These are phyloP conservation scores for Mermis nigrescens DNA, from an alignment of 2,888 invertebrate species.

Conservation along the genomic window DNA sequence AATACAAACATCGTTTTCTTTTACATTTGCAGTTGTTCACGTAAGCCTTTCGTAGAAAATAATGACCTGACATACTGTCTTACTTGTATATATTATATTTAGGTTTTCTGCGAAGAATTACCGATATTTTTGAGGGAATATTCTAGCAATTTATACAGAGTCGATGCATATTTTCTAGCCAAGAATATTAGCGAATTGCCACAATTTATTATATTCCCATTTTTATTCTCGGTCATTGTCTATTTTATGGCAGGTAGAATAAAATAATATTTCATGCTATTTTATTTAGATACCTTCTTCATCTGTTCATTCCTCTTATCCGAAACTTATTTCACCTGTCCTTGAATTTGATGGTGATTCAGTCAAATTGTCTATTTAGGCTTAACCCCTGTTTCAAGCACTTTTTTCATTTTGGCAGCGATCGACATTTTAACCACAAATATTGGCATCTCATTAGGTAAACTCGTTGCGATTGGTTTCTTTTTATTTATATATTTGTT, in stretches of 20 bases:
- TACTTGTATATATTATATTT: background rate
- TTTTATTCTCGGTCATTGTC: slow-evolving; percentile 57
- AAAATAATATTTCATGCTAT: no score
- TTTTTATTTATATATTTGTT: no score
- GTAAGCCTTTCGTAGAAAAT: slow-evolving; percentile 51
- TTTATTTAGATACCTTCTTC: no score
- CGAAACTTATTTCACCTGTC: no score
- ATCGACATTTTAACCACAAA: slow-evolving; percentile 23
- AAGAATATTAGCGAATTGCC: slow-evolving; percentile 64
- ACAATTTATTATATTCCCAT: slow-evolving; percentile 58
- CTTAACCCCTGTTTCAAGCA: slow-evolving; percentile 20
- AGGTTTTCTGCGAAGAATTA: slow-evolving; percentile 73
- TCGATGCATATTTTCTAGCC: slow-evolving; percentile 67
- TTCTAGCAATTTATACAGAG: slow-evolving; percentile 68
- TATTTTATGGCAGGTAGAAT: slow-evolving; percentile 64
- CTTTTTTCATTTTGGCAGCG: slow-evolving; percentile 44
- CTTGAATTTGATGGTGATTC: no score
- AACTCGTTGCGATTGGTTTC: no score
- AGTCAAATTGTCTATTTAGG: slow-evolving; percentile 24
- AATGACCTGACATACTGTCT: background rate
- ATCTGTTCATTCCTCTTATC: no score
- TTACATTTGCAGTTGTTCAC: slow-evolving; percentile 73
- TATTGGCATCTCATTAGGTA: slow-evolving; percentile 25
- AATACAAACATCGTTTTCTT: slow-evolving; percentile 84
- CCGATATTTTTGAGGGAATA: slow-evolving; percentile 74